A percentile compares a stretch with the other conserved stretches of the same genome.
Conservation (phyloP, 2,797 vertebrate species). For the Vultur gryphus region DNA sequence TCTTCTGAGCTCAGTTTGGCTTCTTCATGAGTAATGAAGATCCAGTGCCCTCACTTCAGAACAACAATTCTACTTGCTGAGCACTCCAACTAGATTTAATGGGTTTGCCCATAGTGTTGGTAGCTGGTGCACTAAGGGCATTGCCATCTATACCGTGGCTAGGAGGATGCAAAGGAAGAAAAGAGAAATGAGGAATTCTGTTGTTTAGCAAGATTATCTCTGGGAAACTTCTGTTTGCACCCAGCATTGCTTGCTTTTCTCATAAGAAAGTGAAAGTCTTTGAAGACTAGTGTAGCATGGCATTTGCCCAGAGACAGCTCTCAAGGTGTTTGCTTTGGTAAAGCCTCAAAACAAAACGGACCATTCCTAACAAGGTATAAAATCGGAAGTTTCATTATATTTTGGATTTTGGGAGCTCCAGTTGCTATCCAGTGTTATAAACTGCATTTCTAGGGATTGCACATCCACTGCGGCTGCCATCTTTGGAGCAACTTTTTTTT, state of each 20-base stretch:
- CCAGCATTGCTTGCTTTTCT: neutral
- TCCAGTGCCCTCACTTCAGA: neutral
- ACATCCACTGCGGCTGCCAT: neutral
- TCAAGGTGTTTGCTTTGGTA: neutral
- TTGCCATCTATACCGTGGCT: neutral
- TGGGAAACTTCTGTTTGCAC: neutral
- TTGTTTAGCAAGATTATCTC: neutral
- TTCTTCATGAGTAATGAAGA: neutral
- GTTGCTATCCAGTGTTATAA: neutral
- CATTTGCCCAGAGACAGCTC: neutral
- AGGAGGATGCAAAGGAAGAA: neutral
- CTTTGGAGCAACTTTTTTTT: neutral
- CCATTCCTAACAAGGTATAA: neutral
- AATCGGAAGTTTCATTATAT: neutral
- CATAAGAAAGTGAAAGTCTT: neutral
- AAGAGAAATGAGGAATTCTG: neutral
- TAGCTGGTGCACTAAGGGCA: neutral
- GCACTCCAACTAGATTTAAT: no score
- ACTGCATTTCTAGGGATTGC: neutral
- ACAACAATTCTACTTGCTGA: neutral
- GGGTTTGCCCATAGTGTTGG: accelerated
- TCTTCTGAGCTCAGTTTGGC: neutral
- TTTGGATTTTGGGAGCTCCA: neutral
- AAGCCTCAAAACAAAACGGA: neutral
- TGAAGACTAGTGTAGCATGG: accelerated